Base-by-base conservation (phyloP, 1,140 invertebrate species). In the Pantala flavescens region DNA sequence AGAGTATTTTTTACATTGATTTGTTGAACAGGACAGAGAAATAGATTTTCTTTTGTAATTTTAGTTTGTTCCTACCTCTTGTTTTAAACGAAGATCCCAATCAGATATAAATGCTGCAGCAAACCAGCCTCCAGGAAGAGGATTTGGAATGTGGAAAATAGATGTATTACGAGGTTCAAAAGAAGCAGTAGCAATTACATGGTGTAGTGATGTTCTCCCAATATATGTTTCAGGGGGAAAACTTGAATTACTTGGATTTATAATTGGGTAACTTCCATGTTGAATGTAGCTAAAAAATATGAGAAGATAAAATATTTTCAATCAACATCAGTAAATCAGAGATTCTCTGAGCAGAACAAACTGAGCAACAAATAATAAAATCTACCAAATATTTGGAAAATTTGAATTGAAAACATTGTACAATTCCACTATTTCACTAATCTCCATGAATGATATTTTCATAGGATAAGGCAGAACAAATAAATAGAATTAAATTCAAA, bases 71-170 rank as follows among this genome's bases (percentile, higher is more conserved):
- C n/a, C n/a, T 71, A 86, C 87, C 82, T 87, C 84, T 77, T 87
- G 86, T 76, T 85, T 82, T 70, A 88, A 83, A 76, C 84, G 82
- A 71, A 87, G 81, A 79, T 87, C 84, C 83, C 83, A 85, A 76
- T 85, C 91, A 36, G 89, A 87, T 75, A 92, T 83, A 82, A 92
- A 93, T 9, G 89, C 90, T 42, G 91, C 86, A 0, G 88, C 90
- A 83, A 90, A 94, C 91, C 92, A 95, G 78, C 89, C 88, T 1
- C 92, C 92, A 0, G 91, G 86, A 12, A 87, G 82, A 0, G 92
- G 92, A 71, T 87, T 86, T 19, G 85, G 83, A 19, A 90, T 84
- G 76, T 83, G 85, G 43, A 89, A 63, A 7, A 63, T 14, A 7
- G 83, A 75, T 82, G 82, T 55, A 85, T 82, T 77, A 84, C 81